A percentile compares a stretch with the other conserved stretches of the same genome.
These are phyloP conservation scores for Tenthredo scrophulariae DNA, from an alignment of 2,888 invertebrate genomes.

Conservation along the genomic window DNA sequence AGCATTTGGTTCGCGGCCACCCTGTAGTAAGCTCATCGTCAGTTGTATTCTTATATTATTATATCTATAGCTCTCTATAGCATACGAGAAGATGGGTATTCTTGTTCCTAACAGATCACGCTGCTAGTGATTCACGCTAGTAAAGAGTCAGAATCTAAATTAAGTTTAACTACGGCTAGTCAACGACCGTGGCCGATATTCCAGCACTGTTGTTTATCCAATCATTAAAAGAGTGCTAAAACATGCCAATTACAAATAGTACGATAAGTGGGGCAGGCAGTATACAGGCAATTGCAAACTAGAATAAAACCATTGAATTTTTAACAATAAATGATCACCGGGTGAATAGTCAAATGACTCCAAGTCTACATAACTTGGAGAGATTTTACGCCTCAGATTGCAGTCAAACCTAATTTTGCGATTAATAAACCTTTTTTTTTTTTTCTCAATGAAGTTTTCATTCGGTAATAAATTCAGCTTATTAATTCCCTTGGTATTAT, in stretches of 20 bases:
- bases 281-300: too few relatives aligned
- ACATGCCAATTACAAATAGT: background rate
- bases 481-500: background rate
- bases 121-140: background rate
- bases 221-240: background rate
- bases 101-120: background rate
- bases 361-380: too few relatives aligned
- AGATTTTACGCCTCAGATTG: too few relatives aligned
- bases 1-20: too few relatives aligned
- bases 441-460: background rate
- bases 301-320: too few relatives aligned
- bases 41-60: background rate
- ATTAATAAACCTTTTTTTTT: background rate
- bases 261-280: background rate
- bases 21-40: background rate
- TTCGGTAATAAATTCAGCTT: too few relatives aligned
- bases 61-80: background rate
- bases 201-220: background rate
- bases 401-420: background rate
- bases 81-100: background rate
- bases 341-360: background rate
- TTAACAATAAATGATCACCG: background rate
- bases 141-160: background rate
- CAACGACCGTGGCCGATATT: slow-evolving; percentile 3
- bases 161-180: background rate